Evolutionary conservation across 2,797 vertebrate genomes (phyloP), one percentile per base, ranked within the genome.

Genomic region (Psittacula derbiana): DNA sequence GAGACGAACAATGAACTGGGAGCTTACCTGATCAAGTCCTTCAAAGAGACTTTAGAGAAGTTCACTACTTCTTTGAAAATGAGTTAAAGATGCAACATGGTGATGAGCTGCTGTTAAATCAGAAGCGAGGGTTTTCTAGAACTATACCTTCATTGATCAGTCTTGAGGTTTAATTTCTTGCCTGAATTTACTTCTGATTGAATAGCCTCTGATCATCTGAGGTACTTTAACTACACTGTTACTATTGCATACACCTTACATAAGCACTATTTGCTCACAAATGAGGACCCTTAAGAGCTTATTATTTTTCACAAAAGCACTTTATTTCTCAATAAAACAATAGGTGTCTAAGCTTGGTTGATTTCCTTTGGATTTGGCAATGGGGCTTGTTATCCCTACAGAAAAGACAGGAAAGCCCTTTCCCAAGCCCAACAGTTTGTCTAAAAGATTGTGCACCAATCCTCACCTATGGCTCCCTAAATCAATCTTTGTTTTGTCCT

Each of bases 1-100:
- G 99, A 99, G 97, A 99, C 99, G 1, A 98, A 98, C 92, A 98
- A 98, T 4, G 99, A 99, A 96, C 98, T 99, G 14, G 98, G 99
- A 14, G 96, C 98, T 38, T 98, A 97, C 66, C 98, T 99, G 97
- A 91, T 99, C 75, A 98, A 98, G 28, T 98, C 99, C 67, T 99
- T 99, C 94, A 99, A 98, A 95, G 98, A 92, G 6, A 97, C 99
- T 25, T 92, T 99, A 50, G 98, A 98, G 30, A 98, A 97, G 91
- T 99, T 99, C 33, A 98, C 98, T 58, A 65, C 53, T 61, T 90
- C 96, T 23, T 95, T 98, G 67, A 92, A 98, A 81, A 95, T 84
- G 75, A 93, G 93, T 73, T 98, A 96, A 93, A 85, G 10, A 36
- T 38, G n/a, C 74, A 41, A 86, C 16, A 16, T 16, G 11, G 2